Conservation (phyloP, 2,113 vertebrate genomes). For the Melanotaenia duboulayi region DNA sequence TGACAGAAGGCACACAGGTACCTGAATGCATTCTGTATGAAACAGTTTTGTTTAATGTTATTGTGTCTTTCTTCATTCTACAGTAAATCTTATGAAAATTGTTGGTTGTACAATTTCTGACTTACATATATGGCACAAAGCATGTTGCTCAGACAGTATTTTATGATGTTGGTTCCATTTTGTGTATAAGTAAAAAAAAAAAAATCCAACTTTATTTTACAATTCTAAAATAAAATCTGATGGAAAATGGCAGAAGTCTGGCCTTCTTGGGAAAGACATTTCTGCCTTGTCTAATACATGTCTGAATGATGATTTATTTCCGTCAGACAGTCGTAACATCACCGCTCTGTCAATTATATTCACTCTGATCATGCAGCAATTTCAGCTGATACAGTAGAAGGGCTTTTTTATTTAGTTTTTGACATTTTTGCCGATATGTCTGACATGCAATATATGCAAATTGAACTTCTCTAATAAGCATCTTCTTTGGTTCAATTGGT, state of each 20-base stretch:
- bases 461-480: constrained; percentile 72
- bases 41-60: neutral
- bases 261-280: constrained; percentile 3
- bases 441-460: constrained; percentile 74
- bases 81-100: neutral
- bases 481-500: constrained; percentile 69
- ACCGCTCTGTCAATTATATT: constrained; percentile 67
- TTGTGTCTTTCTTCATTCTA: neutral
- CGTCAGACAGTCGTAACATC: constrained; percentile 45
- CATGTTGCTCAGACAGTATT: neutral
- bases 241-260: constrained; percentile 17
- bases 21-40: constrained; percentile 3
- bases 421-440: constrained; percentile 72
- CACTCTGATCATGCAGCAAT: constrained; percentile 71
- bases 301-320: constrained; percentile 65
- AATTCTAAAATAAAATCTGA: neutral
- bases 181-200: neutral
- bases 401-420: constrained; percentile 67
- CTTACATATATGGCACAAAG: neutral
- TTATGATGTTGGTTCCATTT: neutral
- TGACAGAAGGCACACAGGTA: constrained; percentile 16
- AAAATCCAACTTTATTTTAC: no score
- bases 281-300: constrained; percentile 56
- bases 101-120: neutral
- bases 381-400: constrained; percentile 59